Evolutionary conservation across 1,140 invertebrate genomes (phyloP), one percentile per base, ranked within the genome.

Genomic region (Pissodes strobi): DNA sequence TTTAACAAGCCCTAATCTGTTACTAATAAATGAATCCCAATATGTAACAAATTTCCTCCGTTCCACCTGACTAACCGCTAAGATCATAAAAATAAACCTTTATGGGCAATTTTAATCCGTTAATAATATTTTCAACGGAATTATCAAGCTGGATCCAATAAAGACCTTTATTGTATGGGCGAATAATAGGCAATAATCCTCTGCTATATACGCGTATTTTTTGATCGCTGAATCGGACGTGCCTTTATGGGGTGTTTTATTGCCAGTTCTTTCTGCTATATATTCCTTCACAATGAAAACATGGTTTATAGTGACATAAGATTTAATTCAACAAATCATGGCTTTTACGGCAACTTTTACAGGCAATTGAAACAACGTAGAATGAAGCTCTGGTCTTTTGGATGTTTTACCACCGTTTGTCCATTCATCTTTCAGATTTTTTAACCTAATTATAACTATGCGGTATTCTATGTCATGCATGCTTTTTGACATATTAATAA

Each of bases 161-260:
- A 51, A 51, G 13, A 6, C 48, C 30, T 51, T 51, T 51, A 37
- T 51, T 51, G 48, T 51, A 37, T 27, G 30, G n/a, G 30, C n/a
- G 48, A 51, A 51, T 51, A 51, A 51, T 51, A 18, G 48, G 48
- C 30, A 9, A 37, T 51, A 51, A 51, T 51, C 48, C 30, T 8
- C n/a, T 15, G 21, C 17, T 45, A 45, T 51, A 48, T 51, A 51
- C 48, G 48, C 27, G 22, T 51, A 51, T 51, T 51, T 51, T 51
- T 51, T 51, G 48, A 51, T 51, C 5, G 48, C 48, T 21, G 48
- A 51, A 51, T 27, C 48, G 21, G 48, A 51, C 48, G 12, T 23
- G 23, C 23, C 17, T 51, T 51, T 51, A 51, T 51, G 22, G 48
- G 12, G 13, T 25, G 23, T 27, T 51, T 51, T 51, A 30, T 51